Conservation (phyloP, 2,888 invertebrate genomes). For the Myopa tessellatipennis region DNA sequence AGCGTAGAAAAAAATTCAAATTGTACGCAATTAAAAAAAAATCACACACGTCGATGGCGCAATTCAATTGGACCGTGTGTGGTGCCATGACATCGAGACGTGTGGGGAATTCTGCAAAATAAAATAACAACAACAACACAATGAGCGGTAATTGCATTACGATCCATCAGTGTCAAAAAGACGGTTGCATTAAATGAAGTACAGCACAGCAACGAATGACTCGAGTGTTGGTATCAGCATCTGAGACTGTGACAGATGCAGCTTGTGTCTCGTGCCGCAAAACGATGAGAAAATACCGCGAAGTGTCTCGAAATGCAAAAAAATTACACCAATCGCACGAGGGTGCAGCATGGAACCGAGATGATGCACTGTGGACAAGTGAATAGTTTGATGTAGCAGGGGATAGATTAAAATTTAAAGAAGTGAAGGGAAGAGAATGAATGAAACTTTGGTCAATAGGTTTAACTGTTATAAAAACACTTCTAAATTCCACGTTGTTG, state of each 20-base stretch:
- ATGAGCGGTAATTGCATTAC: not conserved
- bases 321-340: not conserved
- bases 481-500: not conserved
- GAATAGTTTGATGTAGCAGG: too few species aligned
- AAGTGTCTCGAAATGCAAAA: not conserved
- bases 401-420: not conserved
- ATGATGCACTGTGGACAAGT: too few species aligned
- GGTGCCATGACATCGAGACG: not conserved
- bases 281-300: not conserved
- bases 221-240: not conserved
- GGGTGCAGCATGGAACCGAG: too few species aligned
- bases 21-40: not conserved
- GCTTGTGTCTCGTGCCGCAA: not conserved
- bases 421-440: too few species aligned
- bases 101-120: not conserved
- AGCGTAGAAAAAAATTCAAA: not conserved
- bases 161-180: slow-evolving; percentile 28
- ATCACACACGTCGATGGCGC: not conserved
- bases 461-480: not conserved
- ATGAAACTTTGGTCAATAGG: too few species aligned
- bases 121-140: not conserved
- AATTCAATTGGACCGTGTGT: not conserved
- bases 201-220: not conserved
- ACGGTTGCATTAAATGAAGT: slow-evolving; percentile 21
- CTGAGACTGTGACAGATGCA: not conserved